Conservation (phyloP, 1,140 invertebrate genomes). For the Glomeris maerens region DNA sequence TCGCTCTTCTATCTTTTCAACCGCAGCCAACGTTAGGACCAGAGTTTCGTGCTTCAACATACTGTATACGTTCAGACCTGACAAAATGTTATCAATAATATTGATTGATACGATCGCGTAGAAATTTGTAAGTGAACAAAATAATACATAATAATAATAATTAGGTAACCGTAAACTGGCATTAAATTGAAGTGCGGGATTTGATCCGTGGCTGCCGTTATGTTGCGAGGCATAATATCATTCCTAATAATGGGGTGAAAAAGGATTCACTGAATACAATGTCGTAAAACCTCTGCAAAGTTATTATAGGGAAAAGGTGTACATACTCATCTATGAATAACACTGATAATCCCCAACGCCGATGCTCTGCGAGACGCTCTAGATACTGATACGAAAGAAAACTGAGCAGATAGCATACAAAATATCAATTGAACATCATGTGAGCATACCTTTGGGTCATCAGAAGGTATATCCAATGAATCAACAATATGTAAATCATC, state of each 20-base stretch:
- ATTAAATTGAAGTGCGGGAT: conserved; percentile 81
- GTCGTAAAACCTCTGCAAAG: conserved; percentile 9
- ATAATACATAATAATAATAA: conserved; percentile 2
- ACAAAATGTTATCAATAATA: conserved; percentile 13
- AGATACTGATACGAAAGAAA: conserved; percentile 41
- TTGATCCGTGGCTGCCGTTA: conserved; percentile 56
- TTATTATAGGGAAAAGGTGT: not conserved
- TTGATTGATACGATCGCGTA: too few relatives aligned
- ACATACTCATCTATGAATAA: conserved; percentile 80
- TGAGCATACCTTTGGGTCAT: conserved; percentile 44
- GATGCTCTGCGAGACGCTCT: conserved; percentile 56
- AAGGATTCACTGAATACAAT: conserved; percentile 10
- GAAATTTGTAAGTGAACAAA: too few relatives aligned
- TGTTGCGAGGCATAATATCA: conserved; percentile 74
- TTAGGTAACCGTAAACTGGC: conserved; percentile 64
- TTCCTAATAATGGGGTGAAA: conserved; percentile 42
- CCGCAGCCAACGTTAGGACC: conserved; percentile 69
- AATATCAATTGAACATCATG: conserved; percentile 1
- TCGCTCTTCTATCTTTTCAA: conserved; percentile 71
- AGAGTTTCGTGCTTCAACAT: conserved; percentile 95
- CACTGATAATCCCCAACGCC: conserved; percentile 91
- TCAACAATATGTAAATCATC: conserved; percentile 88
- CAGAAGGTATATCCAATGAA: conserved; percentile 67
- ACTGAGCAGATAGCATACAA: conserved; percentile 2
- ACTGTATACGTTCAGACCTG: conserved; percentile 50